These are phyloP conservation scores for Streblospio benedicti DNA, from an alignment of 1,140 invertebrate genomes.

Conservation along the genomic window DNA sequence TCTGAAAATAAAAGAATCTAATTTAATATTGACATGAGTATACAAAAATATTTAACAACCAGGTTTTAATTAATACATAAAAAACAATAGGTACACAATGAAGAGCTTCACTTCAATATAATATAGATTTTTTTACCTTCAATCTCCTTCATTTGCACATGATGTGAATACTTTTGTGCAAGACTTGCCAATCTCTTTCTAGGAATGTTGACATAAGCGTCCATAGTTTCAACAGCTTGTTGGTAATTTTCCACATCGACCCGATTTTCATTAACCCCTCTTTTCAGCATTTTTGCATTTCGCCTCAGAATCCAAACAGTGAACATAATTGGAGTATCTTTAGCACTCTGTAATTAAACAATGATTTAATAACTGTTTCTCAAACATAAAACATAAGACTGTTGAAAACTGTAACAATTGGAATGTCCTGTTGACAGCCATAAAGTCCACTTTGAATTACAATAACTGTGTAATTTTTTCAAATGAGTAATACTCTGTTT, in stretches of 20 bases:
- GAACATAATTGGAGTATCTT: slow-evolving; percentile 38
- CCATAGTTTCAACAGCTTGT: slow-evolving; percentile 38
- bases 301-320: slow-evolving; percentile 44
- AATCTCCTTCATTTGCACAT: slow-evolving; percentile 38
- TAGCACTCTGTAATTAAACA: no score
- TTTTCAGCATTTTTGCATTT: slow-evolving; percentile 44
- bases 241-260: slow-evolving; percentile 36
- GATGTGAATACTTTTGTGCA: slow-evolving; percentile 41
- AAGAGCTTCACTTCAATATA: neutral
- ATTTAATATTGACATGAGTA: neutral
- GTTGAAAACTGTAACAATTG: no score
- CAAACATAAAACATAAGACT: no score
- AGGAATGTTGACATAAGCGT: slow-evolving; percentile 40
- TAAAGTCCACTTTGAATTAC: no score
- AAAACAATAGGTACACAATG: neutral
- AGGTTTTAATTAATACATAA: no score
- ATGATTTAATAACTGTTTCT: no score
- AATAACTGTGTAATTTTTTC: no score
- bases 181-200: slow-evolving; percentile 36
- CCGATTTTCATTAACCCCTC: slow-evolving; percentile 34
- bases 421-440: no score
- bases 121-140: slow-evolving; percentile 29
- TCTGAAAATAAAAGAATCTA: slow-evolving; percentile 25
- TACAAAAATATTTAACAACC: no score
- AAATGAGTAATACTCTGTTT: no score